phyloP scores from a whole-genome alignment of 92 coral and sea anemone genomes.

The Epizoanthus stellaris region DNA sequence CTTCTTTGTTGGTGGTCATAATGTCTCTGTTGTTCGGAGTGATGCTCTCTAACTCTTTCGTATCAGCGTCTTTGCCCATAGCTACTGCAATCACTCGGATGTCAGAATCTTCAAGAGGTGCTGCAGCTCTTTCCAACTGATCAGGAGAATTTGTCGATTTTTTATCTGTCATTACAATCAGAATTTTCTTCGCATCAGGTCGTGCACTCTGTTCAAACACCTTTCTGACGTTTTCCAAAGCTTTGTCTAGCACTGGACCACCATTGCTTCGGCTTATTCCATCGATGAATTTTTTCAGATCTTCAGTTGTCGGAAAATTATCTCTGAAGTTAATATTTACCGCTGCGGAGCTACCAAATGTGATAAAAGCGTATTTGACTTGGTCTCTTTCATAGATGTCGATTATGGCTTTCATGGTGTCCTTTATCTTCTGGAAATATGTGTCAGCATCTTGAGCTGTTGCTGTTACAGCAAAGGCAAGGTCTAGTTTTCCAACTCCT shows the following conservation, averaged over 20 bases:
- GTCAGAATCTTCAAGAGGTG: constrained; percentile 13
- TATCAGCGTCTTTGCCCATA: constrained; percentile 1
- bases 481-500: too few species aligned
- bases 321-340: too few species aligned
- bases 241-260: constrained; percentile 30
- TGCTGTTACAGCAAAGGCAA: too few species aligned
- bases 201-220: constrained; percentile 32
- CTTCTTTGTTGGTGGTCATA: constrained; percentile 15
- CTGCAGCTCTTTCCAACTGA: constrained; percentile 12
- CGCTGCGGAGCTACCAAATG: too few species aligned
- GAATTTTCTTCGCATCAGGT: constrained; percentile 46
- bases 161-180: constrained; percentile 35
- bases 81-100: constrained; percentile 41
- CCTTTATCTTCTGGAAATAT: too few species aligned
- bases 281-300: too few species aligned
- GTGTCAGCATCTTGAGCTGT: too few species aligned
- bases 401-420: too few species aligned
- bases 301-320: too few species aligned
- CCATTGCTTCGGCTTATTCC: not conserved
- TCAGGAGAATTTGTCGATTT: constrained; percentile 22
- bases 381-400: too few species aligned
- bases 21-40: constrained; percentile 21
- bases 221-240: constrained; percentile 12
- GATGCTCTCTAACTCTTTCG: constrained; percentile 17
- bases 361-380: too few species aligned